Percentiles rank a stretch among this genome's conserved stretches.
phyloP scores from a whole-genome alignment of 2,888 invertebrate genomes.

The Ferrisia virgata region DNA sequence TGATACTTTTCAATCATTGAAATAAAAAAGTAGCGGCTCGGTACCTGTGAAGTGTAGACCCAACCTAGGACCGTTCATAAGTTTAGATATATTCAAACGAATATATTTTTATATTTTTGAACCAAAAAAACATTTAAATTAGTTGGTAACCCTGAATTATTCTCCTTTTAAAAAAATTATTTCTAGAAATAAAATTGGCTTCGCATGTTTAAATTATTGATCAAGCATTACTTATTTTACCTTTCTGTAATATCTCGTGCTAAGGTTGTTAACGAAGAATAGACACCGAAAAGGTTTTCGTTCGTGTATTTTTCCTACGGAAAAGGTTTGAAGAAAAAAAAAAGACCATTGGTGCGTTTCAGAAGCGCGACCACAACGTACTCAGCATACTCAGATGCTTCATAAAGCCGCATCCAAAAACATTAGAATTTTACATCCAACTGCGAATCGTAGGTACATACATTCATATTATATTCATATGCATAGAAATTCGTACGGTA shows the following conservation, averaged over 20 bases:
- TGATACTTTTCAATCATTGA: no score
- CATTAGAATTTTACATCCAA: background rate
- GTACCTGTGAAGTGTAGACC: no score
- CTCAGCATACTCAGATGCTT: no score
- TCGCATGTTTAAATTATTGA: conserved; percentile 2
- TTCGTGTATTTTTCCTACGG: background rate
- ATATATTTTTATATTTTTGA: no score
- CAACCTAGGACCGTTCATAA: no score
- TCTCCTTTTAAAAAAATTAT: background rate
- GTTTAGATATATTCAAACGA: no score
- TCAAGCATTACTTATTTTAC: background rate
- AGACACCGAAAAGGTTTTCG: background rate
- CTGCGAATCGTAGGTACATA: background rate
- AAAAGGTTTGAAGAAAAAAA: background rate
- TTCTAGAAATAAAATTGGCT: background rate
- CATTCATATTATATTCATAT: background rate
- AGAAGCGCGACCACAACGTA: background rate
- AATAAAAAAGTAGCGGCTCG: no score
- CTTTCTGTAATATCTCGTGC: background rate
- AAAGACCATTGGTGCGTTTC: background rate
- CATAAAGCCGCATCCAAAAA: background rate
- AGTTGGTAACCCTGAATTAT: no score
- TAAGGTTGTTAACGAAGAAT: background rate
- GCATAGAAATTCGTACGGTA: background rate
- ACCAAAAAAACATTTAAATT: background rate